Conservation (phyloP, 2,113 vertebrate genomes). For the Hippocampus guttulatus region DNA sequence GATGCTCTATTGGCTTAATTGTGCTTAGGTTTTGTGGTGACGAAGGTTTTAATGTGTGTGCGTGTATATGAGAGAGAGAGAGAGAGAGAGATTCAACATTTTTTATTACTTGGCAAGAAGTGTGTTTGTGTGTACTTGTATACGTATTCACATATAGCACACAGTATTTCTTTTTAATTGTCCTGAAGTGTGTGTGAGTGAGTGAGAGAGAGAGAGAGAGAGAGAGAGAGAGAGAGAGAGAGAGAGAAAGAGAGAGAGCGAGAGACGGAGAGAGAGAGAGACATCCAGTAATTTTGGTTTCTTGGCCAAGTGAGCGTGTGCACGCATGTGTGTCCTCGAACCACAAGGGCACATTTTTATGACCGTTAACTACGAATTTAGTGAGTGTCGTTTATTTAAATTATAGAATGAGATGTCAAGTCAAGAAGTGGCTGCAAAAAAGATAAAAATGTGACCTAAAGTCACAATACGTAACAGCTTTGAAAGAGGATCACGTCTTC, state of each 20-base stretch:
- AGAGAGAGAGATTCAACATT: no score
- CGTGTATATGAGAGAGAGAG: background rate
- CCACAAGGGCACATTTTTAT: constrained; percentile 14
- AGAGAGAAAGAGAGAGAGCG: no score
- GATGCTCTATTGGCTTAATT: constrained; percentile 5
- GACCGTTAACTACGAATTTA: constrained; percentile 20
- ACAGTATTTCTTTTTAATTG: no score
- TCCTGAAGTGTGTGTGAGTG: no score
- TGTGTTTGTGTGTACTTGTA: no score
- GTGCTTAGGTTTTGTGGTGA: background rate
- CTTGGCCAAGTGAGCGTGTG: background rate
- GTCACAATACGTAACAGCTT: background rate
- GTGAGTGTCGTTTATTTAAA: constrained; percentile 36
- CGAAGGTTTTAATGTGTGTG: constrained; percentile 1
- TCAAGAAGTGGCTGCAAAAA: background rate
- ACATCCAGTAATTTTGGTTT: no score
- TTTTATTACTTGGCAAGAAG: no score
- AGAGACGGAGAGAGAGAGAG: no score
- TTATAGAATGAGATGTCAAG: constrained; percentile 41
- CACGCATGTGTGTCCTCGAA: background rate
- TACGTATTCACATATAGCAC: no score
- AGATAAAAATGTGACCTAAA: background rate
- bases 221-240: no score
- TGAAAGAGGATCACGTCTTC: background rate
- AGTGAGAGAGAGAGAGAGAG: no score